Percentiles rank a stretch among this genome's conserved stretches.
These are phyloP conservation scores for Zootermopsis nevadensis DNA, from an alignment of 2,888 invertebrate genomes.

Conservation along the genomic window DNA sequence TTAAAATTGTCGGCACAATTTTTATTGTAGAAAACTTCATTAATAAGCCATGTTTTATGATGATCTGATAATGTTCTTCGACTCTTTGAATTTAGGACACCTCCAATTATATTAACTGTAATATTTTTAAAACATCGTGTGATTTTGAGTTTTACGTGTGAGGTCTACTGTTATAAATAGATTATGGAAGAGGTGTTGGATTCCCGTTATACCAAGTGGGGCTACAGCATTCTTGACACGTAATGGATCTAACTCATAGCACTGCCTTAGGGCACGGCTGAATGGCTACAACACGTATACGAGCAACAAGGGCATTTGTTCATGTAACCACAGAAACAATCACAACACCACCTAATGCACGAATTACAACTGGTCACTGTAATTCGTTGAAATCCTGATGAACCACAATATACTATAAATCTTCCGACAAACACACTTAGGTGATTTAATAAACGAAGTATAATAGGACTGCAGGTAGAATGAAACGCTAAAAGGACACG, in stretches of 20 bases:
- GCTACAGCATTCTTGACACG: constrained; percentile 7
- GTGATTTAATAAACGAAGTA: too few species aligned
- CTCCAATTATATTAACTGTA: not conserved
- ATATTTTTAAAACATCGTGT: not conserved
- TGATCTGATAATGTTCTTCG: not conserved
- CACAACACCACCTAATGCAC: too few species aligned
- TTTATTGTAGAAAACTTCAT: not conserved
- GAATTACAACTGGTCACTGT: too few species aligned
- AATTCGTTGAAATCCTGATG: too few species aligned
- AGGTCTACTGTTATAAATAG: not conserved
- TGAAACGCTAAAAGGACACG: too few species aligned
- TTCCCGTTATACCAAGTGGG: not conserved
- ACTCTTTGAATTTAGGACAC: not conserved
- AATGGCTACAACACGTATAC: not conserved
- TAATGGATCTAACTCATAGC: constrained; percentile 12
- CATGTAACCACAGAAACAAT: not conserved
- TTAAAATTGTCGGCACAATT: not conserved
- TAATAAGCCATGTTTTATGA: not conserved
- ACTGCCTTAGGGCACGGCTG: not conserved
- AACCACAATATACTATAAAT: too few species aligned
- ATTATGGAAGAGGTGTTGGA: not conserved
- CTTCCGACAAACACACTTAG: too few species aligned
- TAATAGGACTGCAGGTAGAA: too few species aligned
- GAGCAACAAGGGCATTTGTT: not conserved
- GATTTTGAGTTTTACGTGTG: not conserved